phyloP scores from a whole-genome alignment of 2,797 vertebrate species.

The Jordanella pulchra region DNA sequence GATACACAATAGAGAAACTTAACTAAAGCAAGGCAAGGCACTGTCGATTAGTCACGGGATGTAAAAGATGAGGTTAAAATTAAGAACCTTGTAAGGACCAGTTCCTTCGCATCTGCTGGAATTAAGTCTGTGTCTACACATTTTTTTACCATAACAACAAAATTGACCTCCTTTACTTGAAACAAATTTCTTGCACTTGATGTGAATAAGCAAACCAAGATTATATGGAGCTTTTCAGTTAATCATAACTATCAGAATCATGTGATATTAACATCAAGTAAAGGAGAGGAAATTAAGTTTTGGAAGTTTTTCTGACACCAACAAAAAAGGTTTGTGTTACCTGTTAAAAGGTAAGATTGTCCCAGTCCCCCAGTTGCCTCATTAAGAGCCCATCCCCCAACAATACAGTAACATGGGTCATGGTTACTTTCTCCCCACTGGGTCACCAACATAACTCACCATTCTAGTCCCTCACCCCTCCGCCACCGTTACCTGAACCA shows the following conservation, averaged over 20 bases:
- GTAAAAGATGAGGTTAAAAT: no score
- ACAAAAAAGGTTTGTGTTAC: slow-evolving; percentile 25
- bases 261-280: slow-evolving; percentile 16
- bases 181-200: no score
- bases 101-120: no score
- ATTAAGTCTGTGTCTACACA: no score
- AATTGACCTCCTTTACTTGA: no score
- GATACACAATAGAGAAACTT: no score
- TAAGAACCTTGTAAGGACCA: no score
- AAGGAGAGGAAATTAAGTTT: slow-evolving; percentile 19
- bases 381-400: slow-evolving; percentile 33
- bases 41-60: no score
- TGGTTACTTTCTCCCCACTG: slow-evolving; percentile 65
- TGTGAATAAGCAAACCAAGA: no score
- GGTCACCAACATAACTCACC: slow-evolving; percentile 40
- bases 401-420: slow-evolving; percentile 61
- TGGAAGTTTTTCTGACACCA: slow-evolving; percentile 26
- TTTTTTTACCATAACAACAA: no score
- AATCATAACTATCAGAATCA: not conserved
- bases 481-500: slow-evolving; percentile 82
- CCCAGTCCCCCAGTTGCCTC: slow-evolving; percentile 60
- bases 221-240: no score
- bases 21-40: no score
- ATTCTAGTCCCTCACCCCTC: slow-evolving; percentile 42
- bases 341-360: slow-evolving; percentile 57